Evolutionary conservation across 2,113 vertebrate species (phyloP).

Genomic region (Platichthys flesus): DNA sequence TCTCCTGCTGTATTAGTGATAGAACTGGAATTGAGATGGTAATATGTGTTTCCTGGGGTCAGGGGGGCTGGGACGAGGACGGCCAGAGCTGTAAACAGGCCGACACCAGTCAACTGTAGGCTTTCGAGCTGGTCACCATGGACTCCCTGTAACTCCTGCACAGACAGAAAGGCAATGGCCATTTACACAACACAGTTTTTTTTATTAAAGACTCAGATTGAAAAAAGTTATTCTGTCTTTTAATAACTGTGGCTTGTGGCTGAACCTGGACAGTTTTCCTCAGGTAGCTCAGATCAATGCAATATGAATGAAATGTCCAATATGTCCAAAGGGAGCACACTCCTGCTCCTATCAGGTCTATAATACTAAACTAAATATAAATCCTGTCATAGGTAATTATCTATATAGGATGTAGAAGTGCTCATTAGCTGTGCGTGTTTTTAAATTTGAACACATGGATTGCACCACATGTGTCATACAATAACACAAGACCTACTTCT

Average conservation of each 20-base stretch:
- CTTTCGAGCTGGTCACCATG: slow-evolving; percentile 89
- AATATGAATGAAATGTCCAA: background rate
- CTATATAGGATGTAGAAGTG: no score
- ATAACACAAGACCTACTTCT: background rate
- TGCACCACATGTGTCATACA: background rate
- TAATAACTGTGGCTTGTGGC: background rate
- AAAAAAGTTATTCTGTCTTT: background rate
- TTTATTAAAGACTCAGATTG: background rate
- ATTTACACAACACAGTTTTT: background rate
- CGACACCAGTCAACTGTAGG: slow-evolving; percentile 82
- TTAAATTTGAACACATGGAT: background rate
- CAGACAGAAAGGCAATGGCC: slow-evolving; percentile 84
- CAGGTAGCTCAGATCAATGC: slow-evolving; percentile 3
- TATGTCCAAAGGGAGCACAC: no score
- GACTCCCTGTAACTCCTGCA: slow-evolving; percentile 89
- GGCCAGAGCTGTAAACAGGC: slow-evolving; percentile 59
- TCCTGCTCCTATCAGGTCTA: no score
- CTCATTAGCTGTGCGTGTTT: background rate
- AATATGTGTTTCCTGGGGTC: slow-evolving; percentile 7
- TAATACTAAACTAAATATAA: no score
- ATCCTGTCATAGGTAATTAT: no score
- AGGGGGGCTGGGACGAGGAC: slow-evolving; percentile 39
- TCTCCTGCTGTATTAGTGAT: background rate
- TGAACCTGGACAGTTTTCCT: background rate
- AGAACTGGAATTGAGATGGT: slow-evolving; percentile 7